Evolutionary conservation across 2,888 invertebrate species (phyloP), one percentile per base, ranked within the genome.

Genomic region (Xestobium rufovillosum): DNA sequence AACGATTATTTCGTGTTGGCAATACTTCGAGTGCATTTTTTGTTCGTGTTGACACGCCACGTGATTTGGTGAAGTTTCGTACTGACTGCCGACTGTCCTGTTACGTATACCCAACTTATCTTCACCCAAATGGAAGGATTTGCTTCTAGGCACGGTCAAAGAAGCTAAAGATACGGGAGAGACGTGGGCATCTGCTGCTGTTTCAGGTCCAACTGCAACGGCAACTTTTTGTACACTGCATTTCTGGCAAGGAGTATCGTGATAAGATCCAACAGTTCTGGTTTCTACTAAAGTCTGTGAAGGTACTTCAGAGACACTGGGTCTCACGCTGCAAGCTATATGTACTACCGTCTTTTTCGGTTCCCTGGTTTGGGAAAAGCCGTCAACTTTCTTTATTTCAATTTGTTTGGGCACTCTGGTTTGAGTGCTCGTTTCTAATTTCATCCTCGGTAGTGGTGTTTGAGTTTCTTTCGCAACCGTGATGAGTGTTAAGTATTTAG

Each of bases 41-140:
- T 36, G 15, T 27, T 50, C 52, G 25, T 47, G 45, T 41, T 58
- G 56, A 13, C 47, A 48, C 10, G 40, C 39, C 55, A 60, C 50
- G 39, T 49, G 46, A 11, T 37, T 31, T 6, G 27, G 32, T 11
- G 34, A 38, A n/a, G 33, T 25, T 40, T 62, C 57, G 31, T 56
- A 55, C 38, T 66, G 66, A 29, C 57, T 55, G 11, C 70, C 72
- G 64, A 59, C 69, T 59, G 53, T 79, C 70, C 55, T 68, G 62
- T 53, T 72, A 68, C 43, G 63, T 6, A 68, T 53, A 34, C 68
- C 68, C 1, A 69, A 51, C 45, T 67, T 69, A 32, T 70, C 71
- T 31, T 73, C 75, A 2, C 75, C 75, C 48, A 75, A 65, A 51
- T 75, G 73, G 49, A 77, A 78, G 1, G 76, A 76, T 42, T 71